Conservation (phyloP, 2,888 invertebrate genomes). For the Exocentrus adspersus region DNA sequence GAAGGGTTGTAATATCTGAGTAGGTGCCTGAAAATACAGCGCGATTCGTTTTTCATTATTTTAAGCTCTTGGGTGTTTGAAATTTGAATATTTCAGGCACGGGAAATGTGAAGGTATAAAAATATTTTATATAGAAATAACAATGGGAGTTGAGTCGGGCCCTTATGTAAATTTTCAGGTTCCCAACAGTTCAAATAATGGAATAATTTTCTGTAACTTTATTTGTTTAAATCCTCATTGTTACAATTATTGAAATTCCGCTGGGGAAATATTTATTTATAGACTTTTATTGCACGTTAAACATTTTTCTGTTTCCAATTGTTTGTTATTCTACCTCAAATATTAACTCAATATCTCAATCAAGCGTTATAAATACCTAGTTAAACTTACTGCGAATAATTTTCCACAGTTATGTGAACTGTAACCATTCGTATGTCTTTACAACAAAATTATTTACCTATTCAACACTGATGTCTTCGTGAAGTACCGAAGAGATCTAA, state of each 20-base stretch:
- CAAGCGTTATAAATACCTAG: not conserved
- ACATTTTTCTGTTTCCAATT: not conserved
- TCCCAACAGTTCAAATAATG: no score
- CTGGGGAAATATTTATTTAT: not conserved
- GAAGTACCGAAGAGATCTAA: no score
- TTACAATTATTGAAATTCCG: not conserved
- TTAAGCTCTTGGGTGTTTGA: no score
- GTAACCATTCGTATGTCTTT: not conserved
- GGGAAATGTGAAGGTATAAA: no score
- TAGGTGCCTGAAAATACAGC: no score
- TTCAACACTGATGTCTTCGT: not conserved
- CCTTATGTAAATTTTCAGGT: no score
- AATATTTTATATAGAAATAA: no score
- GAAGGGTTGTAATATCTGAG: no score
- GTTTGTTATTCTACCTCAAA: not conserved
- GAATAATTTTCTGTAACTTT: not conserved
- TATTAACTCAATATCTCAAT: conserved; percentile 1
- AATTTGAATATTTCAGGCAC: no score
- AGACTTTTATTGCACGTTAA: not conserved
- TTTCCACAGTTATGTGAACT: not conserved
- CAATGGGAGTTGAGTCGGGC: no score
- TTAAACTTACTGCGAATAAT: not conserved
- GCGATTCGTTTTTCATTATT: no score
- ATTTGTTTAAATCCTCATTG: not conserved
- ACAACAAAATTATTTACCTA: not conserved